Conservation (phyloP, 1,140 invertebrate species). For the Trinorchestia longiramus region DNA sequence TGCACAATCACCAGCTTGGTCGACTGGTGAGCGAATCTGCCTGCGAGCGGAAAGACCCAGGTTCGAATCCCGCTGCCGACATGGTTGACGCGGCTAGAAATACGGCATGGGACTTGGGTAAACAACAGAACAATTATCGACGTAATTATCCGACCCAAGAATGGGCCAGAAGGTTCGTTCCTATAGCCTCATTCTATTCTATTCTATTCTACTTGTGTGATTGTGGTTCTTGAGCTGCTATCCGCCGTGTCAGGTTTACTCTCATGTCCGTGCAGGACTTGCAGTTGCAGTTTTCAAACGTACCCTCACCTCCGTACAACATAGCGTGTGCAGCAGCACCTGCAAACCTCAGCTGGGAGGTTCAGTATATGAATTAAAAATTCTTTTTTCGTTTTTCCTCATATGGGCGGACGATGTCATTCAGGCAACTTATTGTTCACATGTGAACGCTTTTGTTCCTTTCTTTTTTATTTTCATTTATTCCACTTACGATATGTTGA, state of each 20-base stretch:
- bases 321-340: background rate
- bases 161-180: too few species aligned
- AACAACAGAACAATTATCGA: too few species aligned
- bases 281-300: background rate
- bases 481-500: too few species aligned
- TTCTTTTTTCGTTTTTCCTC: background rate
- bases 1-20: too few species aligned
- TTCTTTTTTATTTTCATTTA: background rate
- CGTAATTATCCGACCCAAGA: too few species aligned
- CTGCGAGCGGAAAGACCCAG: too few species aligned
- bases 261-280: background rate
- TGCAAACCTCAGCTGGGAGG: too few species aligned
- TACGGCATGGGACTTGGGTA: too few species aligned
- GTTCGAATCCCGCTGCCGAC: too few species aligned
- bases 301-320: background rate
- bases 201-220: background rate
- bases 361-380: background rate
- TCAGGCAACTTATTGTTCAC: background rate
- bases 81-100: too few species aligned
- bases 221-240: background rate
- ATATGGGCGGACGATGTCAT: background rate
- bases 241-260: background rate
- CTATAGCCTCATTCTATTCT: too few species aligned
- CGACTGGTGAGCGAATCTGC: too few species aligned
- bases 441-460: background rate